A percentile compares a stretch with the other conserved stretches of the same genome.
These are phyloP conservation scores for Drosophila ironensis DNA, from an alignment of 1,140 invertebrate genomes.

Conservation along the genomic window DNA sequence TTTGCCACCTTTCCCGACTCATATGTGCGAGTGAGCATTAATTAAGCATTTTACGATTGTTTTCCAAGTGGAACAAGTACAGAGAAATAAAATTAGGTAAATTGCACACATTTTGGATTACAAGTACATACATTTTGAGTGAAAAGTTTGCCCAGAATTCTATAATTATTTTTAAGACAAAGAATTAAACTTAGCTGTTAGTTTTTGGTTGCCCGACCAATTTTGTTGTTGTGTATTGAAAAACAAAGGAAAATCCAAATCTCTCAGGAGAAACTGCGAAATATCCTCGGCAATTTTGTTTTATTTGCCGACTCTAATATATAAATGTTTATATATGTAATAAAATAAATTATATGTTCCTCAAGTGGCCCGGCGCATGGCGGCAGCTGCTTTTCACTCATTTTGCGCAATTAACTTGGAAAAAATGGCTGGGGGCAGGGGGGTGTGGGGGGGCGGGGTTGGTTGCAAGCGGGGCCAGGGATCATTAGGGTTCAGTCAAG, in stretches of 20 bases:
- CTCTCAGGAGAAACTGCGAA: not conserved
- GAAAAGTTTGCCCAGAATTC: not conserved
- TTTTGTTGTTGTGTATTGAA: not conserved
- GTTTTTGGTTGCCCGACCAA: no score
- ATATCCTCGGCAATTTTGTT: conserved; percentile 17
- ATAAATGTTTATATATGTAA: conserved; percentile 45
- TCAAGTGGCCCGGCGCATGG: conserved; percentile 39
- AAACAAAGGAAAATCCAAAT: conserved; percentile 3
- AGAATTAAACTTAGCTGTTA: no score
- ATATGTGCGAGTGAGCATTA: conserved; percentile 48
- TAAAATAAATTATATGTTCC: conserved; percentile 53
- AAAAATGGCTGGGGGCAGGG: conserved; percentile 16
- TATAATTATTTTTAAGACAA: not conserved
- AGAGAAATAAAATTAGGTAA: not conserved
- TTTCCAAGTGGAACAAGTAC: conserved; percentile 5
- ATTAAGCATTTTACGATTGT: conserved; percentile 62
- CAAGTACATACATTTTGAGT: not conserved
- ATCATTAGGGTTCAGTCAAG: conserved; percentile 55
- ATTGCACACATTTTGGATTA: not conserved
- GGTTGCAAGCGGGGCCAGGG: not conserved
- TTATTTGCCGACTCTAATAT: conserved; percentile 37
- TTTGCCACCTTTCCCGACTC: conserved; percentile 5
- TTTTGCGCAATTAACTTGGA: conserved; percentile 61
- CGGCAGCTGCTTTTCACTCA: conserved; percentile 60
- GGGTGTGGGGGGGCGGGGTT: not conserved